A percentile compares a stretch with the other conserved stretches of the same genome.
Conservation (phyloP, 2,888 invertebrate genomes). For the Tetrapedia diversipes region DNA sequence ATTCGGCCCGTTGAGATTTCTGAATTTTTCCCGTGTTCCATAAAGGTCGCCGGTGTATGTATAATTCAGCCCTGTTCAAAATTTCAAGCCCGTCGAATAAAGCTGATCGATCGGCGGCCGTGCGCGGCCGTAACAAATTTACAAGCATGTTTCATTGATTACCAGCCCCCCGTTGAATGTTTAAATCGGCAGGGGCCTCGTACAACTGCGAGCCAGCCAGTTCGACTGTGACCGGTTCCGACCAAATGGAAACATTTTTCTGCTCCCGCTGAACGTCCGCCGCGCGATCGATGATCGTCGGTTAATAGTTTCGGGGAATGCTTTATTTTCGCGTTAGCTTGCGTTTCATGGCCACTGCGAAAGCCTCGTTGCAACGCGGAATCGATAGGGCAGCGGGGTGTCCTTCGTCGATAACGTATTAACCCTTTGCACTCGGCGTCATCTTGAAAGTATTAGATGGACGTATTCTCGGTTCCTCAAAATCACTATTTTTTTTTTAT, state of each 20-base stretch:
- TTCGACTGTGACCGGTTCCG: constrained; percentile 8
- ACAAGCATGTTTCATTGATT: constrained; percentile 42
- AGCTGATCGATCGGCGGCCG: constrained; percentile 32
- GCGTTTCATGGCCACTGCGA: neutral
- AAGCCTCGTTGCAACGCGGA: too few species aligned
- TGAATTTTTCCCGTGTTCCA: neutral
- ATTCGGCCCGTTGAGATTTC: too few species aligned
- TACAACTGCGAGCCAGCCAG: neutral
- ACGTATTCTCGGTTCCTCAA: too few species aligned
- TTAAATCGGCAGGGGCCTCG: constrained; percentile 36
- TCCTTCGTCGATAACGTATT: too few species aligned
- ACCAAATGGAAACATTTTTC: constrained; percentile 19
- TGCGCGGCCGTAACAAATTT: constrained; percentile 34
- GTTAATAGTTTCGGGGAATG: constrained; percentile 16
- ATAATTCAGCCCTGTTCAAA: constrained; percentile 43
- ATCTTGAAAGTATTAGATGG: too few species aligned
- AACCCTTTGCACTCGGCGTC: too few species aligned
- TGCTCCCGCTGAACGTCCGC: neutral
- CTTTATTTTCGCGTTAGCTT: neutral
- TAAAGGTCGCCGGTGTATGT: neutral
- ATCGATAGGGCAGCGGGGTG: too few species aligned
- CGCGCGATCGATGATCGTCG: neutral
- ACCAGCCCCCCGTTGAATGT: constrained; percentile 40
- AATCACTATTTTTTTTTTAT: too few species aligned
- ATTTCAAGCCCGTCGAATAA: constrained; percentile 27